phyloP scores from a whole-genome alignment of 2,888 invertebrate genomes.

The Volucella bombylans region DNA sequence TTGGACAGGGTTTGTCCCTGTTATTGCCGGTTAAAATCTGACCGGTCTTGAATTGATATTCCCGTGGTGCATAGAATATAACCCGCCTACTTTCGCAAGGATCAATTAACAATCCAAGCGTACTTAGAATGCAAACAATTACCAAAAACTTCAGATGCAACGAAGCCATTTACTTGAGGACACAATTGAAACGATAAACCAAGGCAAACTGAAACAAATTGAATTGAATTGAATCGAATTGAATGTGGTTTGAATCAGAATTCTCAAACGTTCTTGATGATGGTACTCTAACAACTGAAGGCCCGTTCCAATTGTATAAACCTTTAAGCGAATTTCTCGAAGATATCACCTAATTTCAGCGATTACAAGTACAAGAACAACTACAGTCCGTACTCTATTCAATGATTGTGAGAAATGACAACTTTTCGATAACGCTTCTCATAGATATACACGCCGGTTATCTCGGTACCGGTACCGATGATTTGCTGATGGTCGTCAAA shows the following conservation, averaged over 20 bases:
- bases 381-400: conserved; percentile 29
- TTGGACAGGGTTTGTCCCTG: conserved; percentile 78
- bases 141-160: conserved; percentile 54
- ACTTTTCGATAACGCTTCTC: conserved; percentile 54
- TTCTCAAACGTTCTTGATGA: not conserved
- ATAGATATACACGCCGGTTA: conserved; percentile 43
- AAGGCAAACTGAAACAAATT: not conserved
- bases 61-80: conserved; percentile 78
- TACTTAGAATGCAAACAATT: conserved; percentile 57
- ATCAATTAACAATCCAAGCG: conserved; percentile 51
- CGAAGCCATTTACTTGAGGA: conserved; percentile 52
- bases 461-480: not conserved
- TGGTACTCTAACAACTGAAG: conserved; percentile 32
- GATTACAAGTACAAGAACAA: not conserved
- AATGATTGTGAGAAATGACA: conserved; percentile 50
- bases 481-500: not conserved
- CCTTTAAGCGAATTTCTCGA: conserved; percentile 15
- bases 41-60: conserved; percentile 75
- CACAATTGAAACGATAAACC: not conserved
- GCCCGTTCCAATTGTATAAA: not conserved
- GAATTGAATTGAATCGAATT: not conserved
- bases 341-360: conserved; percentile 29
- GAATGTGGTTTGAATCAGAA: not conserved
- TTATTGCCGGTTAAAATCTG: conserved; percentile 78
- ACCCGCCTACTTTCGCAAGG: conserved; percentile 77